Percentiles rank a stretch among this genome's conserved stretches.
phyloP scores from a whole-genome alignment of 2,113 vertebrate species.

The Riparia riparia region DNA sequence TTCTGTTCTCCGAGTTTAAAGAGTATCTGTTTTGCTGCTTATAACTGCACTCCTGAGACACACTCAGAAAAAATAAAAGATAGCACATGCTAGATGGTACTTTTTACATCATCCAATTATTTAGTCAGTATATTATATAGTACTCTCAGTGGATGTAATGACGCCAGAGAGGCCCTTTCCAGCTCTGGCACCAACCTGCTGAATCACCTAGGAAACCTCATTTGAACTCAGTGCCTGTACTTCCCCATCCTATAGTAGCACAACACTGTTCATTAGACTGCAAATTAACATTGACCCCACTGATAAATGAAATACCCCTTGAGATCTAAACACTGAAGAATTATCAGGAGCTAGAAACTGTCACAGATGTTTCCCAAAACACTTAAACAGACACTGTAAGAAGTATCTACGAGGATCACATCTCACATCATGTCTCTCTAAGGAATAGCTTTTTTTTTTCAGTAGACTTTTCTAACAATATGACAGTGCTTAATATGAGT shows the following conservation, averaged over 20 bases:
- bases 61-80: not conserved
- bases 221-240: not conserved
- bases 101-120: not conserved
- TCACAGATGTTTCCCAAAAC: not conserved
- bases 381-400: not conserved
- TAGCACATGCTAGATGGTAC: not conserved
- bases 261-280: not conserved
- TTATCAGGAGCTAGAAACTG: not conserved
- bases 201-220: not conserved
- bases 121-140: not conserved
- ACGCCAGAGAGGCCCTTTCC: not conserved
- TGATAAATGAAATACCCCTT: not conserved
- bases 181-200: not conserved
- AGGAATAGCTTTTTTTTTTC: not conserved
- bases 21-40: not conserved
- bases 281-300: not conserved
- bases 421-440: not conserved
- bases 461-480: not conserved
- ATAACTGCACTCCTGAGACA: not conserved
- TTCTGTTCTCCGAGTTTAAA: not conserved
- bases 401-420: not conserved
- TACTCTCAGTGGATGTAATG: not conserved
- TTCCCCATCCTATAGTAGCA: not conserved
- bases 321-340: not conserved
- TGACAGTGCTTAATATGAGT: not conserved